These are phyloP conservation scores for Equus quagga DNA, from an alignment of 2,113 vertebrate genomes.

Conservation along the genomic window DNA sequence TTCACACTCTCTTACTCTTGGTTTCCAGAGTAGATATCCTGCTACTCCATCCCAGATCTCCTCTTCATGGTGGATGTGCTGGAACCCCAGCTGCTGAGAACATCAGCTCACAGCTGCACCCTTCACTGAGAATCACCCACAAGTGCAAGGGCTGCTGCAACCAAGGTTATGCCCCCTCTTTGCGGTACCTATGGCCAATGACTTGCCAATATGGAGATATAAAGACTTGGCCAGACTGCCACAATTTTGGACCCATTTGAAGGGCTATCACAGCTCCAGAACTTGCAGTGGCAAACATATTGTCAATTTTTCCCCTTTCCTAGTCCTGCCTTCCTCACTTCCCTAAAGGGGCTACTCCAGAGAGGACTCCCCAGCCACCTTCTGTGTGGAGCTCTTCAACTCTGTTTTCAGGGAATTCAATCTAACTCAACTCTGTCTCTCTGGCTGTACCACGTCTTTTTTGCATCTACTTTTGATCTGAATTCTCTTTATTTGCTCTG, in stretches of 20 bases:
- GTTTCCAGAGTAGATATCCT: not conserved
- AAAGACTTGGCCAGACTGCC: too few species aligned
- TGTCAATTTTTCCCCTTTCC: not conserved
- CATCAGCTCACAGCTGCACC: not conserved
- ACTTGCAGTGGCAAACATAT: not conserved
- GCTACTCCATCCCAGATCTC: not conserved
- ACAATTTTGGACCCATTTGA: not conserved
- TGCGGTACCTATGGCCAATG: not conserved
- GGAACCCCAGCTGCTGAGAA: not conserved
- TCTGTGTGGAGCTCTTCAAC: not conserved
- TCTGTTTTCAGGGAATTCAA: not conserved
- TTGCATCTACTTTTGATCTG: not conserved
- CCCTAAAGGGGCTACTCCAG: not conserved
- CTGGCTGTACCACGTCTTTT: rapidly evolving
- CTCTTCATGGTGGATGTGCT: not conserved
- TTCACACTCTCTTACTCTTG: not conserved
- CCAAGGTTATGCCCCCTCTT: not conserved
- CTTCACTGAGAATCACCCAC: not conserved
- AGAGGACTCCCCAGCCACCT: too few species aligned
- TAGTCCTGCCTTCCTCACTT: not conserved
- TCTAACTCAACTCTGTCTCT: not conserved
- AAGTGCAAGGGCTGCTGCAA: rapidly evolving
- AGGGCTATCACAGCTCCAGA: not conserved
- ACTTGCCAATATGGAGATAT: not conserved
- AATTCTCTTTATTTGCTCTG: not conserved